Base-by-base conservation (phyloP, 1,140 invertebrate genomes). In the Philopotamus ludificatus region DNA sequence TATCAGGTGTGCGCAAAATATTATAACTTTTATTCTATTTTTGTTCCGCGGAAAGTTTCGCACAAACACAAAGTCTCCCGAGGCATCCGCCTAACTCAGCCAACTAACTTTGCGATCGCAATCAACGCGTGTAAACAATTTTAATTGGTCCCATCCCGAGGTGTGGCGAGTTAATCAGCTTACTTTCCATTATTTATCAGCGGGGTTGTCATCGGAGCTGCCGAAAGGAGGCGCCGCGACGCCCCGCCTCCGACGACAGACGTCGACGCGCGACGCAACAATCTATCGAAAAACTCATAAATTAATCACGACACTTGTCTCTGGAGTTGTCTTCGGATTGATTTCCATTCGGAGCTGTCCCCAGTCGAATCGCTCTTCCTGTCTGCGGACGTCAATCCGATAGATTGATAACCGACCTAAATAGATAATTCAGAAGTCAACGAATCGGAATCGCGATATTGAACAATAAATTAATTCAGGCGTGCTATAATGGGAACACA, bases 1-100 rank as follows among this genome's bases (percentile, higher is more conserved):
- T 60, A 60, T 60, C 57, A 60, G 57, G 57, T 60, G 57, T 34
- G 57, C 23, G 18, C 23, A 60, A 60, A 60, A 60, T 60, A 60
- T 60, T 60, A 60, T 60, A 60, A 60, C 42, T 60, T 60, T 26
- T 60, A 26, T 58, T 58, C 3, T 20, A 4, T 53, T 4, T 34
- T 34, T 34, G 28, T 7, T 7, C 28, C 4, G 4, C 12, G 28
- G 28, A 4, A 34, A 34, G 12, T 4, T 34, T 34, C 28, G 12
- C 28, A n/a, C n/a, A n/a, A n/a, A n/a, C n/a, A n/a, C n/a, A n/a
- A n/a, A n/a, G n/a, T n/a, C n/a, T n/a, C n/a, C n/a, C n/a, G n/a
- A n/a, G n/a, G n/a, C n/a, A n/a, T n/a, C n/a, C n/a, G n/a, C n/a
- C n/a, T n/a, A n/a, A n/a, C n/a, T n/a, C n/a, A n/a, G n/a, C n/a